A percentile compares a stretch with the other conserved stretches of the same genome.
phyloP scores from a whole-genome alignment of 2,797 vertebrate genomes.

The Sebastes itinus region DNA sequence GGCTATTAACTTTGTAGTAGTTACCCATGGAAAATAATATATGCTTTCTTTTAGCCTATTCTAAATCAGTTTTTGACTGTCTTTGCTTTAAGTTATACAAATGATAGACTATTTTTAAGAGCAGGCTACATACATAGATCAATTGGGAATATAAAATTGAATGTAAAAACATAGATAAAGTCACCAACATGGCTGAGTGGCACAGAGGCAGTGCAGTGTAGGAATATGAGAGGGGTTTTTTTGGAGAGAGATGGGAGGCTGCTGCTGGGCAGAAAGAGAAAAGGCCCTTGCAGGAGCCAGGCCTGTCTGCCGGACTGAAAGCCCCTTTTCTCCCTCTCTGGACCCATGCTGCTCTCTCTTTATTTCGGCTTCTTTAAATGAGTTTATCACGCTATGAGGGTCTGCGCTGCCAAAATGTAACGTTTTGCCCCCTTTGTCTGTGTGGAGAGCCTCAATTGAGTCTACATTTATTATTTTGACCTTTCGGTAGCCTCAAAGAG shows the following conservation, averaged over 20 bases:
- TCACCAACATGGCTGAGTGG: neutral
- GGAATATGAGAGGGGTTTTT: constrained; percentile 8
- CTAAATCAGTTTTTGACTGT: neutral
- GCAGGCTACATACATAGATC: neutral
- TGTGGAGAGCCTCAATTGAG: constrained; percentile 85
- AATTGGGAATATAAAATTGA: neutral
- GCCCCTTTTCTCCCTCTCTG: constrained; percentile 78
- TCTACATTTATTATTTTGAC: constrained; percentile 95
- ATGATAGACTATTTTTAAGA: neutral
- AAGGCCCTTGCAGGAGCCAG: constrained; percentile 77
- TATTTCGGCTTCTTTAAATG: constrained; percentile 86
- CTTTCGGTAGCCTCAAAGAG: constrained; percentile 87
- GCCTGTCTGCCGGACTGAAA: constrained; percentile 83
- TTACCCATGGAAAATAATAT: neutral
- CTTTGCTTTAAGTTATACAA: neutral
- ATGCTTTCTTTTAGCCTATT: neutral
- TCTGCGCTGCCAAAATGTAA: constrained; percentile 86
- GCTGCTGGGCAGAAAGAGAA: constrained; percentile 54
- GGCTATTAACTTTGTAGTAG: too few species aligned
- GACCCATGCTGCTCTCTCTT: constrained; percentile 84
- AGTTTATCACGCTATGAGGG: constrained; percentile 89
- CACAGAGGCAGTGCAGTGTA: neutral
- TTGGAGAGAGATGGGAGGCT: constrained; percentile 3
- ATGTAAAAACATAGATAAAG: constrained; percentile 1
- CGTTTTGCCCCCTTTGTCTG: constrained; percentile 87